phyloP scores from a whole-genome alignment of 2,113 vertebrate species.

The Lonchura striata region DNA sequence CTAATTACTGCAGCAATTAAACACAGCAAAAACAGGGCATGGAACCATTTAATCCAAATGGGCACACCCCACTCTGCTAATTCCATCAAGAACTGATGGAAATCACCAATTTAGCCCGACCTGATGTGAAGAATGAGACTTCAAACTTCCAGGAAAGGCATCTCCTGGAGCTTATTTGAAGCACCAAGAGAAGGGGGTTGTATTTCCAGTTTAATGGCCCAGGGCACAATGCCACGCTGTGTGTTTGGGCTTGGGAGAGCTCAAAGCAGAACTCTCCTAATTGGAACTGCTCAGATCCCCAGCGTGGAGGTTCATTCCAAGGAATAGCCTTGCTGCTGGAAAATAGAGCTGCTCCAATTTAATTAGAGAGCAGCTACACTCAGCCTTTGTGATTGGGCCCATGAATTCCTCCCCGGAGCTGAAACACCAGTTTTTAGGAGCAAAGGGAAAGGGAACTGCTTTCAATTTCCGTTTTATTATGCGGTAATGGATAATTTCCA shows the following conservation, averaged over 20 bases:
- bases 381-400: background rate
- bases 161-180: constrained; percentile 71
- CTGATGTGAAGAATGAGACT: constrained; percentile 59
- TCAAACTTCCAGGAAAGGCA: constrained; percentile 76
- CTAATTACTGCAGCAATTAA: constrained; percentile 34
- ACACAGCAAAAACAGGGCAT: constrained; percentile 27
- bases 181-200: constrained; percentile 51
- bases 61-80: constrained; percentile 51
- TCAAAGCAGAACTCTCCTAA: constrained; percentile 31
- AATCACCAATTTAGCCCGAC: constrained; percentile 62
- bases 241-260: constrained; percentile 37
- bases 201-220: constrained; percentile 65
- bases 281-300: constrained; percentile 2
- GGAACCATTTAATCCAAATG: constrained; percentile 65
- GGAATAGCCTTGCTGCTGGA: constrained; percentile 16
- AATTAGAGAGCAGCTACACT: background rate
- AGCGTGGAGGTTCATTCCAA: constrained; percentile 38
- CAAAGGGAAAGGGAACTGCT: constrained; percentile 26
- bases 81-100: constrained; percentile 68
- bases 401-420: constrained; percentile 11
- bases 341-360: constrained; percentile 4
- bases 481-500: constrained; percentile 31
- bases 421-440: background rate
- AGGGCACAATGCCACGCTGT: constrained; percentile 46
- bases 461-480: constrained; percentile 39